Base-by-base conservation (phyloP, 1,140 invertebrate genomes). In the Bombus impatiens region DNA sequence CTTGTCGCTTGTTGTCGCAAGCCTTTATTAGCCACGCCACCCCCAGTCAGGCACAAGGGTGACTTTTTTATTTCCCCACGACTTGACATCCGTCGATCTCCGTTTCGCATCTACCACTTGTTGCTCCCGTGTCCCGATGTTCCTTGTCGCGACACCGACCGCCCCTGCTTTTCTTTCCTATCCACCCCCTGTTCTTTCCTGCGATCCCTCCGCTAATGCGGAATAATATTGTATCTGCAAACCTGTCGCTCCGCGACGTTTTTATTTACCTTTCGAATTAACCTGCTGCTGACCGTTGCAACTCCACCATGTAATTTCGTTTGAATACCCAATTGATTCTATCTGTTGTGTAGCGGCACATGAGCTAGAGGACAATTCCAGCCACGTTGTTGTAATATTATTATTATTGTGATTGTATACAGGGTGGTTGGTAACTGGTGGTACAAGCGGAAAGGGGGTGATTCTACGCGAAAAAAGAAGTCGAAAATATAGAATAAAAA, bases 61-160 rank as follows among this genome's bases (percentile, higher is more conserved):
- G 91, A 92, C 91, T 92, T 92, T 92, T 92, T 92, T 92, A 92
- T 92, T 92, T 92, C 91, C 91, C 89, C 91, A 88, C 91, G 89
- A 90, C 91, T 92, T 92, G 91, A 92, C 91, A 92, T 92, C 89
- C 91, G 86, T 91, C 91, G 86, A 90, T 91, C 91, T 92, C 90
- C 82, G 81, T 84, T 88, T 90, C 83, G 79, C 82, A 71, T 90
- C 80, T 83, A 78, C 90, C 91, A 92, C 91, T 92, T 92, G 91
- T 92, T 92, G 91, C 91, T 83, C 83, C 59, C 18, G 65, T 82
- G 81, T 87, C 79, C 82, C 88, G 71, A 71, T 84, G 59, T 13
- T 89, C 62, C 89, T 90, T 86, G 77, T 84, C 86, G 88, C 74
- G 80, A 90, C 86, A 82, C 35, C 86, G 42, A 47, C 78, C 76